Evolutionary conservation across 64 coral and sea anemone species (phyloP).

Genomic region (Pocillopora verrucosa): DNA sequence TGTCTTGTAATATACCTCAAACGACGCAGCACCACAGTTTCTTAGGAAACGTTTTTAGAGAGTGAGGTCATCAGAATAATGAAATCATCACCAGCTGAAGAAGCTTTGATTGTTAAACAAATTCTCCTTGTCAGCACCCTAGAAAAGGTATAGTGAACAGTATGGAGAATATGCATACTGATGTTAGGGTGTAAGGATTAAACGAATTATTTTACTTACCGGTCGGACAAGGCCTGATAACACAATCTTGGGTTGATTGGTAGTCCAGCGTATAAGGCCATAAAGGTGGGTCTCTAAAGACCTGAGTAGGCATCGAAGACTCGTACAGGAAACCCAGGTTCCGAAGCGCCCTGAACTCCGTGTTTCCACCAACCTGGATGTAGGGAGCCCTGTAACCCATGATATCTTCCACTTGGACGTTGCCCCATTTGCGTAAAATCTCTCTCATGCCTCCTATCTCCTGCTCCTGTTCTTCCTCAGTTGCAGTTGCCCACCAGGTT

Average conservation of each 20-base stretch:
- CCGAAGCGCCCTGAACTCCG: conserved; percentile 65
- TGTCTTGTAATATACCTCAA: no score
- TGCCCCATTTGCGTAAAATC: conserved; percentile 60
- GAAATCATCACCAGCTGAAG: no score
- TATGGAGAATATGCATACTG: not conserved
- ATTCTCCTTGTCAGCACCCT: no score
- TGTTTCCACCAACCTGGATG: conserved; percentile 77
- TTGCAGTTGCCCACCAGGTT: conserved; percentile 57
- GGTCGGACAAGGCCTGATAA: conserved; percentile 63
- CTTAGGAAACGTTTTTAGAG: no score
- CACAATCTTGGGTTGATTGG: conserved; percentile 53
- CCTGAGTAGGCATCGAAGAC: conserved; percentile 76
- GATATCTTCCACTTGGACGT: conserved; percentile 46
- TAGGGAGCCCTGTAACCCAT: conserved; percentile 75
- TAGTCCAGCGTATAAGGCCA: conserved; percentile 89
- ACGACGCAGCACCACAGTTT: no score
- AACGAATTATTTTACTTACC: conserved; percentile 38
- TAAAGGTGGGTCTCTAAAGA: conserved; percentile 54
- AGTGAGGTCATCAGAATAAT: no score
- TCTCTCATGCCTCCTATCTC: conserved; percentile 76
- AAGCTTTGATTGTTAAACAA: no score
- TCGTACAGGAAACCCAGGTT: conserved; percentile 69
- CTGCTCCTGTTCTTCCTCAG: conserved; percentile 37
- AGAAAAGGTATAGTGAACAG: no score
- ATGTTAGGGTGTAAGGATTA: not conserved